Percentiles rank a stretch among this genome's conserved stretches.
phyloP scores from a whole-genome alignment of 2,113 vertebrate genomes.

The Ochotona curzoniae region DNA sequence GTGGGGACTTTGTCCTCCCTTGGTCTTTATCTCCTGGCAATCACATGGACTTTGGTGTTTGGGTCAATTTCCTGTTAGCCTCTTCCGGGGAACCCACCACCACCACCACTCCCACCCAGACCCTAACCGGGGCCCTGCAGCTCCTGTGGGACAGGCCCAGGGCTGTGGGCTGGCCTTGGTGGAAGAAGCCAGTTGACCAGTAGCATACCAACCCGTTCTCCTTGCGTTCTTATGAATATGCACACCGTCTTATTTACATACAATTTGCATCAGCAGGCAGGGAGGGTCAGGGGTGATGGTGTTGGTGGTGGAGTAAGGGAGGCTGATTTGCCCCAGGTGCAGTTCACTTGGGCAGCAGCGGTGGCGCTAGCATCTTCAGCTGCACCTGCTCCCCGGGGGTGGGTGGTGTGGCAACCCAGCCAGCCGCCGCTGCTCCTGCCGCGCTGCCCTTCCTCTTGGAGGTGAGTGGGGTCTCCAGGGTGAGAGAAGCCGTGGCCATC shows the following conservation, averaged over 20 bases:
- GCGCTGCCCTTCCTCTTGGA: slow-evolving; percentile 86
- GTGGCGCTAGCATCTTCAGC: slow-evolving; percentile 59
- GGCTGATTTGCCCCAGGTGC: too few species aligned
- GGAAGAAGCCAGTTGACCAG: neutral
- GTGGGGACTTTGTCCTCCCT: neutral
- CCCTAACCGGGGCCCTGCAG: neutral
- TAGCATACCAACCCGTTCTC: neutral
- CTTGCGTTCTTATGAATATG: slow-evolving; percentile 33
- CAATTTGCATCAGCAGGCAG: neutral
- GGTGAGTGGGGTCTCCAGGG: slow-evolving; percentile 90
- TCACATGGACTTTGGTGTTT: neutral
- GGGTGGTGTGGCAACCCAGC: neutral
- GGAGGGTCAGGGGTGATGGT: too few species aligned
- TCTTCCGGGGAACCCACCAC: slow-evolving; percentile 13
- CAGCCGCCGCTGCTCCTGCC: slow-evolving; percentile 56
- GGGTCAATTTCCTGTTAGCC: neutral
- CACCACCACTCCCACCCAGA: neutral
- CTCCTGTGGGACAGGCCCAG: neutral
- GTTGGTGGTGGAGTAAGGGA: too few species aligned
- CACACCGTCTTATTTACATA: slow-evolving; percentile 25
- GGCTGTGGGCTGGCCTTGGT: too few species aligned
- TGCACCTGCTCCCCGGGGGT: slow-evolving; percentile 74
- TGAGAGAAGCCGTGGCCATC: slow-evolving; percentile 88
- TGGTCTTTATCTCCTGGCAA: neutral
- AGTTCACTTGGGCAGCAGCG: slow-evolving; percentile 59